These are phyloP conservation scores for Dorcus hopei DNA, from an alignment of 2,888 invertebrate species.

Conservation along the genomic window DNA sequence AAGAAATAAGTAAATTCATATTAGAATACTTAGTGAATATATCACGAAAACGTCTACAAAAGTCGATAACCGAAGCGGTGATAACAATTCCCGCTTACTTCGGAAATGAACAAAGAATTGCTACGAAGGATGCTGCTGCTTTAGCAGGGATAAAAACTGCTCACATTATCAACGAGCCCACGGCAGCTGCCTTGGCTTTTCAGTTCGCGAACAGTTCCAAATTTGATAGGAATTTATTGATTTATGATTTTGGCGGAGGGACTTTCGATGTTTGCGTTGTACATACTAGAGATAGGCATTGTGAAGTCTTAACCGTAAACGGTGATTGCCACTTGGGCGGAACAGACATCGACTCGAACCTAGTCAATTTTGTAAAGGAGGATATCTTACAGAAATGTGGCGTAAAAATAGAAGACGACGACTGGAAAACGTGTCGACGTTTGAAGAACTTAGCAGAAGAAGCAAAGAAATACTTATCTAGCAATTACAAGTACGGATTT, in stretches of 20 bases:
- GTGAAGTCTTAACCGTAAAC: conserved; percentile 26
- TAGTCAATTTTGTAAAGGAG: conserved; percentile 21
- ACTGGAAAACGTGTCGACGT: conserved; percentile 7
- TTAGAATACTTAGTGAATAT: conserved; percentile 22
- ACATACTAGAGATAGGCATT: conserved; percentile 11
- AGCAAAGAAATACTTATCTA: conserved; percentile 17
- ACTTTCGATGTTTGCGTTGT: conserved; percentile 33
- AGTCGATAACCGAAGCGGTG: conserved; percentile 24
- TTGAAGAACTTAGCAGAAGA: conserved; percentile 25
- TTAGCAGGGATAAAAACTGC: conserved; percentile 29
- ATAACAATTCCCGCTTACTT: conserved; percentile 36
- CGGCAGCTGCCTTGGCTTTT: conserved; percentile 31
- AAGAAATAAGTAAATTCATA: conserved; percentile 26
- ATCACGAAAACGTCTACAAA: conserved; percentile 20
- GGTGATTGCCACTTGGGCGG: conserved; percentile 34
- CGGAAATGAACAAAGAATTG: conserved; percentile 29
- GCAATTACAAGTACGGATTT: background rate
- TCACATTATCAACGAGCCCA: conserved; percentile 30
- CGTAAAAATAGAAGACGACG: conserved; percentile 17
- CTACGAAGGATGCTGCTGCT: conserved; percentile 30
- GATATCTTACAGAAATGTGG: conserved; percentile 19
- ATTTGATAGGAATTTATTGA: conserved; percentile 20
- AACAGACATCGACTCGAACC: conserved; percentile 28
- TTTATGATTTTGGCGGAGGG: conserved; percentile 33
- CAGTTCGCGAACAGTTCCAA: conserved; percentile 18